Base-by-base conservation (phyloP, 1,140 invertebrate species). In the Tetragnatha versicolor region DNA sequence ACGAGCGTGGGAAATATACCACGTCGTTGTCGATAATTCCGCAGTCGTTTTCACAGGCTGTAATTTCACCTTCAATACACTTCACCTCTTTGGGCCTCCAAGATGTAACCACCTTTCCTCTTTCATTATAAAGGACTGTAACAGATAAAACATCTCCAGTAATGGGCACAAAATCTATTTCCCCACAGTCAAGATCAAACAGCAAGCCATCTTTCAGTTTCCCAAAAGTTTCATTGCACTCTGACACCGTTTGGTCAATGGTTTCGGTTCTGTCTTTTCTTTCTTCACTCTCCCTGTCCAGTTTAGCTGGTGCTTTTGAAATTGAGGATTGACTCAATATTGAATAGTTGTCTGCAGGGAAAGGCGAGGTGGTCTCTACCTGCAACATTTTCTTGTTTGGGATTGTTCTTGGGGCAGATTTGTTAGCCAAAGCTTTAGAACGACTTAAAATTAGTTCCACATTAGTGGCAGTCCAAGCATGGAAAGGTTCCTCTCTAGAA, bases 31-130 rank as follows among this genome's bases (percentile, higher is more conserved):
- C 45, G 37, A 77, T 77, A 0, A 77, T 31, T 20, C 73, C 73
- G 55, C 73, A 77, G 29, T 65, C 73, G 66, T 65, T 77, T 55
- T 77, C 73, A 37, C 33, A 53, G 42, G 73, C 73, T 27, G 73
- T 77, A 7, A 77, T 35, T 42, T 77, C 61, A 20, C 73, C 73
- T 29, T 77, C 73, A 39, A 77, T 66, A 20, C 73, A 77, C 31
- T 77, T 77, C 7, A 77, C 27, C 33, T 77, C 73, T 55, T 77
- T 77, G 10, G 73, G 73, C 55, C 66, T 55, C 73, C 73, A 77
- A 29, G 60, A 65, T 9, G 12, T 39, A 29, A 77, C 73, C 29
- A 29, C 66, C 12, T 55, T 65, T 0, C 61, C 33, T 9, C 29
- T 22, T 17, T 77, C 33, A 51, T 17, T 53, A 53, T 65, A 77